phyloP scores from a whole-genome alignment of 1,140 invertebrate genomes.

The Camponotus floridanus region DNA sequence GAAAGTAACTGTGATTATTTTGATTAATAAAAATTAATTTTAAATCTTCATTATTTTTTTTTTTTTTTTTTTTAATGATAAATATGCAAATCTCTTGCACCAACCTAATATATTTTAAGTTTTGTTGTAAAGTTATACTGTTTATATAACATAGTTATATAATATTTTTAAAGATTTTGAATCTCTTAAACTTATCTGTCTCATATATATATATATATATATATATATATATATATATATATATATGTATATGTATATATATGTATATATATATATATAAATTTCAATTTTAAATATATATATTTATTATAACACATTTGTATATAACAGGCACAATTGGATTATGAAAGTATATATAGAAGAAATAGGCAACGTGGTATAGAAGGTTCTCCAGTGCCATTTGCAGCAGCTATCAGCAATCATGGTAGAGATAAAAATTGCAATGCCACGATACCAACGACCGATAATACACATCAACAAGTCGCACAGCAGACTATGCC shows the following conservation, averaged over 20 bases:
- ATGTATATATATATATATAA: neutral
- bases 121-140: neutral
- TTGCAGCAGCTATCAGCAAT: constrained; percentile 83
- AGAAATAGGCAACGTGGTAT: constrained; percentile 79
- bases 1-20: too few relatives aligned
- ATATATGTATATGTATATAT: neutral
- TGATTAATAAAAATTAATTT: too few relatives aligned
- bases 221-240: too few relatives aligned
- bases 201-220: neutral
- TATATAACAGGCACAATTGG: constrained; percentile 79
- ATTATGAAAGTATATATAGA: constrained; percentile 83
- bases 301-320: neutral
- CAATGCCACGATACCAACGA: constrained; percentile 88
- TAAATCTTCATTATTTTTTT: too few relatives aligned
- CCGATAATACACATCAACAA: constrained; percentile 83
- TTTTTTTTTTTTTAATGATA: too few relatives aligned
- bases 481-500: constrained; percentile 77
- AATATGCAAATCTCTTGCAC: too few relatives aligned
- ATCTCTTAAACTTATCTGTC: neutral
- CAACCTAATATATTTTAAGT: neutral
- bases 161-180: neutral
- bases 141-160: neutral
- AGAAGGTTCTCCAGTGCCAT: constrained; percentile 81
- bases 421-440: constrained; percentile 90
- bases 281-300: neutral